Base-by-base conservation (phyloP, 2,113 vertebrate species). In the Porphyrio hochstetteri region DNA sequence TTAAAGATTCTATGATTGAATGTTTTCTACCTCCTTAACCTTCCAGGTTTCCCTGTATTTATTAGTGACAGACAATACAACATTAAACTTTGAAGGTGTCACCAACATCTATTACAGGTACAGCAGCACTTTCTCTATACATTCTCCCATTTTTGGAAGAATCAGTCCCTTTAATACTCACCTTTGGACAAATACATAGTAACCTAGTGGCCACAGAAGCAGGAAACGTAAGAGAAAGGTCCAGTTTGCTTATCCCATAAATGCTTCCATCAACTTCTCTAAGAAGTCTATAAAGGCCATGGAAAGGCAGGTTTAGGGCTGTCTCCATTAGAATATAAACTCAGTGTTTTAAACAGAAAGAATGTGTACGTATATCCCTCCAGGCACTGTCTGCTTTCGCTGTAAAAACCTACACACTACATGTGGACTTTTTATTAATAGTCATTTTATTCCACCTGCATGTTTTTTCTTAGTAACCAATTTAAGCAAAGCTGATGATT, bases 391-490 rank as follows among this genome's bases (percentile, higher is more conserved):
- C 81, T 68, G 55, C 53, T 88, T 92, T 72, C 79, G 44, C 29
- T 60, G 40, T 60, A 86, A 96, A 96, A 94, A 82, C 38, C n/a
- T 28, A 67, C 36, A 67, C 4, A 2, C 38, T 42, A 80, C 60
- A 38, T 88, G 52, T 57, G 29, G 20, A 50, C 69, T 9, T 93
- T 88, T 86, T 94, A 93, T 88, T 96, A 89, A 60, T 31, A 92
- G 57, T 53, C 12, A 82, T 70, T 46, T 86, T 86, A 93, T 94
- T 87, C 81, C 59, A 87, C 88, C 64, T 86, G 81, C 13, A 25
- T 60, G 57, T 79, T 94, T 95, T 95, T 92, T 80, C 86, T 82
- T 40, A 82, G 63, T 52, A 85, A 70, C 38, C 90, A 65, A 68
- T 87, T 61, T 71, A 87, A 40, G 59, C 69, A 88, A 92, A 93